Percentiles rank a stretch among this genome's conserved stretches.
Conservation (phyloP, 2,113 vertebrate genomes). For the Glaucidium brasilianum region DNA sequence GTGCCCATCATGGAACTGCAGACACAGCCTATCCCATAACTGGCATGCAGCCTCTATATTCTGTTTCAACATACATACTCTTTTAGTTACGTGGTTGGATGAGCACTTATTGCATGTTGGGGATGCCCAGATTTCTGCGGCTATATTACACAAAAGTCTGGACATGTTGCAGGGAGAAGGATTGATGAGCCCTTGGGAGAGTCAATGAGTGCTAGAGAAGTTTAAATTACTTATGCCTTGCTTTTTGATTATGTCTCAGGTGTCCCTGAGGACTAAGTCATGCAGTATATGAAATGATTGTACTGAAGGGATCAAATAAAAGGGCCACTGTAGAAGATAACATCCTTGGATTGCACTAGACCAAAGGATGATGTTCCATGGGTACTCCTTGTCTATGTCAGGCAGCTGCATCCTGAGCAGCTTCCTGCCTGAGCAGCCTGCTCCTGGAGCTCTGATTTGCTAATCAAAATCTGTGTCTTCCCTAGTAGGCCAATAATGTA, state of each 20-base stretch:
- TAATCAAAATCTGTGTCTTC: not conserved
- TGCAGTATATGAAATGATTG: not conserved
- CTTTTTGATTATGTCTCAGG: not conserved
- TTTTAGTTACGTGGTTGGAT: fast-evolving
- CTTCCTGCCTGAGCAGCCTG: too few species aligned
- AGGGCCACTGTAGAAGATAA: not conserved
- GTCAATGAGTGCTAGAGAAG: not conserved
- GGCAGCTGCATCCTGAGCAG: not conserved
- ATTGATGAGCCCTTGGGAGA: not conserved
- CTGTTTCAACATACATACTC: fast-evolving
- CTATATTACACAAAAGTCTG: fast-evolving
- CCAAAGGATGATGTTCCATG: not conserved
- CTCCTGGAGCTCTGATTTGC: not conserved
- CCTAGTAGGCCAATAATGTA: not conserved
- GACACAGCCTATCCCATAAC: not conserved
- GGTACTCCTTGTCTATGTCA: not conserved
- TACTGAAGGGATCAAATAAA: not conserved
- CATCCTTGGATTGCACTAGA: not conserved
- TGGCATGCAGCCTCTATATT: not conserved
- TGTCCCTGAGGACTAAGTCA: not conserved
- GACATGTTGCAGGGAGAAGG: not conserved
- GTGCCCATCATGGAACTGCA: not conserved
- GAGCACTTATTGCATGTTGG: not conserved
- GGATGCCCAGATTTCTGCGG: not conserved
- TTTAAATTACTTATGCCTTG: not conserved